Conservation (phyloP, 2,797 vertebrate genomes). For the Gambelia wislizenii region DNA sequence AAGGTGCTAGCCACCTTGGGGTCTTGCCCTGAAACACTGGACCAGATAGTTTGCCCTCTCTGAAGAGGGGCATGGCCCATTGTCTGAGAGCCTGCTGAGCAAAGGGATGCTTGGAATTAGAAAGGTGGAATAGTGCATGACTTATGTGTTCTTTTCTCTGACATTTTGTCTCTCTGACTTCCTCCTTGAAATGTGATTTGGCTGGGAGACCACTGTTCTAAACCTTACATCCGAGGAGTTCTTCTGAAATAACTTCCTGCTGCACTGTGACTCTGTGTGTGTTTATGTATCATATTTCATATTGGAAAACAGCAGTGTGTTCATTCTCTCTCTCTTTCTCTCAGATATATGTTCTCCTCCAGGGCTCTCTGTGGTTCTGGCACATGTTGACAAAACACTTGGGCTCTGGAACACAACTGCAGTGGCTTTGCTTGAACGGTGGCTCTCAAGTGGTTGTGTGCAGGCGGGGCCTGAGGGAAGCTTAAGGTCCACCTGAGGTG, state of each 20-base stretch:
- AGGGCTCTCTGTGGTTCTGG: background rate
- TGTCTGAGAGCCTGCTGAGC: background rate
- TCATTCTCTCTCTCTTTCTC: no score
- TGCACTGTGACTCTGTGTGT: background rate
- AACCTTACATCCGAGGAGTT: background rate
- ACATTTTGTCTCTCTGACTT: fast-evolving
- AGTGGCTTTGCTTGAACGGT: background rate
- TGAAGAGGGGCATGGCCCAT: background rate
- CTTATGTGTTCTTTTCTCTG: no score
- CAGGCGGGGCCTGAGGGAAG: background rate
- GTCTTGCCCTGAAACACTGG: background rate
- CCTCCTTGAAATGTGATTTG: fast-evolving
- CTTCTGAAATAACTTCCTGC: background rate
- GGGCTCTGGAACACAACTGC: background rate
- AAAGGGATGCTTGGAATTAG: background rate
- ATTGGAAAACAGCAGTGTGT: background rate
- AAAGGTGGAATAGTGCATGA: no score
- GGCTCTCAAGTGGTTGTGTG: background rate
- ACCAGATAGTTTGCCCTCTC: background rate
- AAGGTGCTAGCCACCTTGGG: background rate
- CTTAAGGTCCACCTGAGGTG: background rate
- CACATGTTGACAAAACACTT: fast-evolving
- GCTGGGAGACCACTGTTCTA: background rate
- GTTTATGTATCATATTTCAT: background rate
- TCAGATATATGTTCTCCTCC: background rate